These are phyloP conservation scores for Etia nguti DNA, from an alignment of 2,113 vertebrate species.

Conservation along the genomic window DNA sequence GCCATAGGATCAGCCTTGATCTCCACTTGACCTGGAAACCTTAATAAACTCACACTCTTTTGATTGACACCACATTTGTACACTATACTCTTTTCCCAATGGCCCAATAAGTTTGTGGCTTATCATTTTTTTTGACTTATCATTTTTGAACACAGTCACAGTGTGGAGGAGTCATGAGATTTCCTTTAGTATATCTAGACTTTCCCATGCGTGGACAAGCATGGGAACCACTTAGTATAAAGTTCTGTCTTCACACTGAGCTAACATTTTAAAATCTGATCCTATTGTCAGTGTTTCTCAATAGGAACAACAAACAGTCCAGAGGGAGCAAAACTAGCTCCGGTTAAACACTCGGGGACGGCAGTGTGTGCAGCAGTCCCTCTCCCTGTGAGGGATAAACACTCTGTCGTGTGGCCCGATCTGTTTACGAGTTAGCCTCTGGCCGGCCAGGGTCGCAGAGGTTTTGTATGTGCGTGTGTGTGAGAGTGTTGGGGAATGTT, in stretches of 20 bases:
- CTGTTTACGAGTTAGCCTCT: conserved; percentile 42
- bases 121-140: background rate
- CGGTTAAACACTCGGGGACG: background rate
- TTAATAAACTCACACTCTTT: conserved; percentile 11
- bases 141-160: background rate
- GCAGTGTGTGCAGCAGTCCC: background rate
- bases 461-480: background rate
- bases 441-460: background rate
- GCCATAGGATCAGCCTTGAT: conserved; percentile 21
- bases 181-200: background rate
- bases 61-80: background rate
- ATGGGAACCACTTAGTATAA: conserved; percentile 11
- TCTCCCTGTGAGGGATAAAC: conserved; percentile 44
- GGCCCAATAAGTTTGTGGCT: background rate
- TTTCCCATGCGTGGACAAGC: background rate
- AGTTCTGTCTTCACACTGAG: background rate
- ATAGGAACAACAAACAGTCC: conserved; percentile 31
- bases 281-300: conserved; percentile 14
- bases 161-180: background rate
- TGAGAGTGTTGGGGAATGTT: conserved; percentile 25
- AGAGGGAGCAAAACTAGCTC: background rate
- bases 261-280: conserved; percentile 4
- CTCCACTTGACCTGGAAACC: conserved; percentile 36
- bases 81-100: background rate
- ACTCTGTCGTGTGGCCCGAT: conserved; percentile 25